These are phyloP conservation scores for Caenorhabditis virilis DNA, from an alignment of 2,888 invertebrate species.

Conservation along the genomic window DNA sequence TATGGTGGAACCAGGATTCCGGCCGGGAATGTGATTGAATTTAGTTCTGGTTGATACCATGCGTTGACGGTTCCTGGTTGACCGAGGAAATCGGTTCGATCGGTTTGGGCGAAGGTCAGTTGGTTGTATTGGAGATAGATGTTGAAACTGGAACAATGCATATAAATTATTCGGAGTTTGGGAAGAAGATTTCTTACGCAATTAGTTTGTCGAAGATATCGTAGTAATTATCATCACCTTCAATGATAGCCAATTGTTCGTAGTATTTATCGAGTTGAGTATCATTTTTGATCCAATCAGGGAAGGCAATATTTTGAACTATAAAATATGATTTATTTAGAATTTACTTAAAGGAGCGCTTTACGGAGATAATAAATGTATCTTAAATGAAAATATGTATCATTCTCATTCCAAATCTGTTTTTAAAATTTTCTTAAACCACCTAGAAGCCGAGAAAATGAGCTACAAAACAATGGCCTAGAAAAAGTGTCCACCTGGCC, in stretches of 20 bases:
- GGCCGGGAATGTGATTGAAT: slow-evolving; percentile 66
- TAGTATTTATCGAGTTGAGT: slow-evolving; percentile 40
- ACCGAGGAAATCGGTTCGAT: slow-evolving; percentile 56
- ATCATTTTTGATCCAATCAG: slow-evolving; percentile 50
- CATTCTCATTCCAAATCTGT: too few relatives aligned
- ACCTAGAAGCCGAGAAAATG: too few relatives aligned
- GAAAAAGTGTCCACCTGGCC: too few relatives aligned
- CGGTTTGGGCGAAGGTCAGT: slow-evolving; percentile 31
- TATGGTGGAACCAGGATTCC: slow-evolving; percentile 63
- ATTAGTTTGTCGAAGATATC: slow-evolving; percentile 43
- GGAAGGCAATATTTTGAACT: slow-evolving; percentile 56
- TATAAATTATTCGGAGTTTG: too few relatives aligned
- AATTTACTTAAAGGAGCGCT: too few relatives aligned
- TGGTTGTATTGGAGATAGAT: slow-evolving; percentile 45
- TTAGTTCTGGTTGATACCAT: slow-evolving; percentile 62
- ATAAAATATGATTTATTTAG: slow-evolving; percentile 1
- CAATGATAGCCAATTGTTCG: slow-evolving; percentile 27
- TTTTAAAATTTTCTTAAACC: too few relatives aligned
- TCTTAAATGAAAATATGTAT: too few relatives aligned
- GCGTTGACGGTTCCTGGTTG: slow-evolving; percentile 62
- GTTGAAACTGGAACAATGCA: slow-evolving; percentile 51
- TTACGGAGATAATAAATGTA: too few relatives aligned
- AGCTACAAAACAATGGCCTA: too few relatives aligned
- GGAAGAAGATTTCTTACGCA: slow-evolving; percentile 12
- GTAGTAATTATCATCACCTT: slow-evolving; percentile 41